phyloP scores from a whole-genome alignment of 2,888 invertebrate species.

The Tachina lurida region DNA sequence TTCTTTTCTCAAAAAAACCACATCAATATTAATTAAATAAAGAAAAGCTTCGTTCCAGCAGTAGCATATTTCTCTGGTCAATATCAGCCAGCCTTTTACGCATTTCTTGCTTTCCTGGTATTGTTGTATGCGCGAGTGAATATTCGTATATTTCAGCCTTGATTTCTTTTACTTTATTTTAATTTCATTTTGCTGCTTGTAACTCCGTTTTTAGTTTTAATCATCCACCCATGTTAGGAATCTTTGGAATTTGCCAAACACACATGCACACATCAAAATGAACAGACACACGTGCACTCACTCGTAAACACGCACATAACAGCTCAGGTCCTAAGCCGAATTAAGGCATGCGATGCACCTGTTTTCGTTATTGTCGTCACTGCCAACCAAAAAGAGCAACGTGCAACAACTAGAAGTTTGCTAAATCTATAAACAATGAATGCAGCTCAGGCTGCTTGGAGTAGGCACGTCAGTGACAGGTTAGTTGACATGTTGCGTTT shows the following conservation, averaged over 20 bases:
- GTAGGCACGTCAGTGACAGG: constrained; percentile 70
- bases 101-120: constrained; percentile 1
- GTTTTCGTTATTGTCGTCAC: constrained; percentile 54
- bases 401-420: constrained; percentile 50
- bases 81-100: not conserved
- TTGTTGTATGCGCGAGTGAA: too few relatives aligned
- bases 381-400: constrained; percentile 36
- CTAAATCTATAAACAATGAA: constrained; percentile 55
- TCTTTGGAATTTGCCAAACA: constrained; percentile 68
- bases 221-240: constrained; percentile 71
- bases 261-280: constrained; percentile 11
- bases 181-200: constrained; percentile 22
- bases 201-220: constrained; percentile 51
- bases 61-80: not conserved
- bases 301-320: not conserved
- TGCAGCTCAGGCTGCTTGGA: constrained; percentile 53
- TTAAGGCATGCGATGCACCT: constrained; percentile 69
- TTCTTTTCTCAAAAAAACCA: too few relatives aligned
- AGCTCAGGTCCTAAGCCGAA: constrained; percentile 58
- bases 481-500: constrained; percentile 70
- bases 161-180: constrained; percentile 13
- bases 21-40: not conserved
- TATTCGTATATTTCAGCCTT: constrained; percentile 29
- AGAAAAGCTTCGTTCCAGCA: not conserved
- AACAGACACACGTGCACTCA: constrained; percentile 7